phyloP scores from a whole-genome alignment of 2,797 vertebrate genomes.

The Melanotaenia pygmaea region DNA sequence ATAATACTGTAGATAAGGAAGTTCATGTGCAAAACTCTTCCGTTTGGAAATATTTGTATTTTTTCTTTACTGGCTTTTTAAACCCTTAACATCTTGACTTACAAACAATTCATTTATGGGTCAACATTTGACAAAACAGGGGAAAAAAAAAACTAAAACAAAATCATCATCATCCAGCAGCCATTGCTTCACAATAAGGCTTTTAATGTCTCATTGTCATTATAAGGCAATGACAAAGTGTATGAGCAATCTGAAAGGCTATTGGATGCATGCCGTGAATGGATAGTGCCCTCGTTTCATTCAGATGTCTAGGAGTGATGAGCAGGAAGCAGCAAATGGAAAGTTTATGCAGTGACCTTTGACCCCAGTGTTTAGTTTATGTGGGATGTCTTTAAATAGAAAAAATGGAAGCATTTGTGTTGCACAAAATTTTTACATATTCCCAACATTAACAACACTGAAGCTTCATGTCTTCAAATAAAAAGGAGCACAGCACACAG shows the following conservation, averaged over 20 bases:
- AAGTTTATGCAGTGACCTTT: conserved; percentile 70
- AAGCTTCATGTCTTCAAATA: not conserved
- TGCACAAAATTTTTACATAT: not conserved
- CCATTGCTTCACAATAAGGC: not conserved
- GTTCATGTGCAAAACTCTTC: not conserved
- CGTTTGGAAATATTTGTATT: not conserved
- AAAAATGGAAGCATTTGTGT: not conserved
- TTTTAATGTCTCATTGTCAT: conserved; percentile 35
- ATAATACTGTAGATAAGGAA: not conserved
- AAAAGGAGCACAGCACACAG: not conserved
- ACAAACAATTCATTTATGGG: not conserved
- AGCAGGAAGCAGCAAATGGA: conserved; percentile 64
- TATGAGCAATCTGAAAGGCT: conserved; percentile 29
- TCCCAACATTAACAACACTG: not conserved
- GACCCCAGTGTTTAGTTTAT: conserved; percentile 18
- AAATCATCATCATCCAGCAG: not conserved
- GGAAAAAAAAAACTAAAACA: not conserved
- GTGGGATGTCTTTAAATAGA: not conserved
- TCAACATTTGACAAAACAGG: not conserved
- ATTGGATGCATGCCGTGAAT: conserved; percentile 53
- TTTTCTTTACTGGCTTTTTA: not conserved
- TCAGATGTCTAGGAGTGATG: conserved; percentile 56
- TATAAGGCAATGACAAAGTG: conserved; percentile 15
- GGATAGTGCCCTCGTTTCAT: conserved; percentile 47
- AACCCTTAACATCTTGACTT: not conserved